These are phyloP conservation scores for Loxodonta africana DNA, from an alignment of 2,113 vertebrate genomes.

Conservation along the genomic window DNA sequence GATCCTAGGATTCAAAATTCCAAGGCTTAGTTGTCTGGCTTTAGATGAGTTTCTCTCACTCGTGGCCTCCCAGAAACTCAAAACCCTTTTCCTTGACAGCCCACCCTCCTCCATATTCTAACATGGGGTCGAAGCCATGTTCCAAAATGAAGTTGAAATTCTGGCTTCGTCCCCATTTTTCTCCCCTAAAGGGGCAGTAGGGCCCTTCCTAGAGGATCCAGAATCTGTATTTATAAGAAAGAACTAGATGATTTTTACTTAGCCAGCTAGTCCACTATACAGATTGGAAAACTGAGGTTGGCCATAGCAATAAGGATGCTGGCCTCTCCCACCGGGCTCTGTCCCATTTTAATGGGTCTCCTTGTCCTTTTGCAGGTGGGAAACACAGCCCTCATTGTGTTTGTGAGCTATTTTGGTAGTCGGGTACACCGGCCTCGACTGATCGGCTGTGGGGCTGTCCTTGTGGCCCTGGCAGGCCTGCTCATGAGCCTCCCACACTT, in stretches of 20 bases:
- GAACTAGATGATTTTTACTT: background rate
- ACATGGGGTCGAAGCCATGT: background rate
- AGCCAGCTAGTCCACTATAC: background rate
- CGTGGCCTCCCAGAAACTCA: background rate
- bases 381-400: slow-evolving; percentile 95
- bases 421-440: slow-evolving; percentile 94
- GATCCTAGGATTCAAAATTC: background rate
- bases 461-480: slow-evolving; percentile 92
- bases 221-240: background rate
- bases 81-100: background rate
- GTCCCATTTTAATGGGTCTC: background rate
- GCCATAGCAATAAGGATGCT: background rate
- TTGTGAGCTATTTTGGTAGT: slow-evolving; percentile 96
- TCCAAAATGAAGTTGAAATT: background rate
- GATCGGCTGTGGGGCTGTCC: slow-evolving; percentile 93
- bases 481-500: slow-evolving; percentile 95
- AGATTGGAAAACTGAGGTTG: background rate
- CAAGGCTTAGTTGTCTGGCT: background rate
- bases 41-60: background rate
- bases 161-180: background rate
- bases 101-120: background rate
- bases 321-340: background rate
- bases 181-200: background rate
- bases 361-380: slow-evolving; percentile 91
- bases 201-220: background rate